Base-by-base conservation (phyloP, 2,797 vertebrate genomes). In the Acanthis flammea region DNA sequence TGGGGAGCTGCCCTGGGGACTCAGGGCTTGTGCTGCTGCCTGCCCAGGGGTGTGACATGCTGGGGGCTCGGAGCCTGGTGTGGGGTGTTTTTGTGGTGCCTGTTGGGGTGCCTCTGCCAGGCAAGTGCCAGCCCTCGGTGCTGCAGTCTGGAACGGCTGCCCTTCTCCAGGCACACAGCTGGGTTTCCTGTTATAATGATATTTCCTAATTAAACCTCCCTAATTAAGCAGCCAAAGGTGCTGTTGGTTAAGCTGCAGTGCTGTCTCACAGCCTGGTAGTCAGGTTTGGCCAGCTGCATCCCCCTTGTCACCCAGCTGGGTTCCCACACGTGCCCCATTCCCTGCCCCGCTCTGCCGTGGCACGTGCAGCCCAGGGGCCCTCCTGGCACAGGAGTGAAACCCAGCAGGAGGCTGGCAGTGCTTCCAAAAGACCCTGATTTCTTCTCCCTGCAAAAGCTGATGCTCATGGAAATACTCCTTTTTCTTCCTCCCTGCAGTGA, bases 401-500 rank as follows among this genome's bases (percentile, higher is more conserved):
- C 30, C 2, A 53, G 44, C 71, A 70, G 48, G 51, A 78, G 22
- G 35, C 77, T 74, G 67, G 39, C 19, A 93, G 31, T 10, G 33
- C 23, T 86, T 85, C 91, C 73, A 61, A 42, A 70, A 84, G 42
- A 37, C 18, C 84, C 44, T 6, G 25, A 0, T 66, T 79, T 71
- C 47, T 81, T n/a, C 72, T 86, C 37, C 42, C 22, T 65, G 2
- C 27, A 44, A 23, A 72, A 62, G 25, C 35, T 60, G 44, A 31
- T 67, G 48, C 77, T 96, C 42, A 88, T 58, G 35, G 39, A 92
- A 75, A 39, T 58, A 13, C 9, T 48, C 67, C 1, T 48, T 48
- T 81, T 42, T 14, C 24, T 28, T 14, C 4, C 24, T 76, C 91
- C 71, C 85, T 75, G 27, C 98, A 99, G 99, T 99, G 97, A 99